Conservation (phyloP, 1,140 invertebrate species). For the Leptinotarsa lineolata region DNA sequence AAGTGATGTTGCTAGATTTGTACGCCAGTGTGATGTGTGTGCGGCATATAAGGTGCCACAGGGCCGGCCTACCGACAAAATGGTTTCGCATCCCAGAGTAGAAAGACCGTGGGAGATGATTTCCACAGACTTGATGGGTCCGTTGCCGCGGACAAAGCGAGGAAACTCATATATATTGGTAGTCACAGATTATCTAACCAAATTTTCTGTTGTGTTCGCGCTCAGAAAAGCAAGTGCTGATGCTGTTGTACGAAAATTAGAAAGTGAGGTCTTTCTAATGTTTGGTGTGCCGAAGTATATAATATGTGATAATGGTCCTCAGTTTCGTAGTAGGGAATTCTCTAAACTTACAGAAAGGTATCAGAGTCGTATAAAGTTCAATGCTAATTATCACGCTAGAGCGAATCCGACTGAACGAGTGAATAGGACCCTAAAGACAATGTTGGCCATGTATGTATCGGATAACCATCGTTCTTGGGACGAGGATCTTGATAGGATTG, state of each 20-base stretch:
- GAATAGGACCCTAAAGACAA: constrained; percentile 42
- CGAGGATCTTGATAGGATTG: constrained; percentile 30
- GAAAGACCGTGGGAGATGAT: constrained; percentile 45
- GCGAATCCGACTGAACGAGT: constrained; percentile 40
- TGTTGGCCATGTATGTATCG: constrained; percentile 35
- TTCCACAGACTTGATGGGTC: constrained; percentile 48
- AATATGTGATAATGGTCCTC: constrained; percentile 45
- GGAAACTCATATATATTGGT: constrained; percentile 50
- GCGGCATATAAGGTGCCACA: constrained; percentile 42
- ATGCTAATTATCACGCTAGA: constrained; percentile 39
- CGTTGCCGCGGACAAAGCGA: constrained; percentile 42
- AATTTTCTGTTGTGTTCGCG: constrained; percentile 39
- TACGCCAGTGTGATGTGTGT: constrained; percentile 45
- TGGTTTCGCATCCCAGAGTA: constrained; percentile 34
- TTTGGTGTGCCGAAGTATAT: constrained; percentile 33
- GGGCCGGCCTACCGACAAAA: constrained; percentile 39
- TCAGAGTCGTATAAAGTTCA: constrained; percentile 30
- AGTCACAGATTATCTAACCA: constrained; percentile 50
- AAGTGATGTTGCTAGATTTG: constrained; percentile 40
- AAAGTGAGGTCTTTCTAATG: constrained; percentile 37
- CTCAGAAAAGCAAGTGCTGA: constrained; percentile 28
- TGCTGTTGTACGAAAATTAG: constrained; percentile 31
- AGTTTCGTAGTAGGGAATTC: constrained; percentile 35
- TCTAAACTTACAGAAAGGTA: constrained; percentile 25
- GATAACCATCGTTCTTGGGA: constrained; percentile 38